phyloP scores from a whole-genome alignment of 1,140 invertebrate genomes.

The Drosophila kikkawai region DNA sequence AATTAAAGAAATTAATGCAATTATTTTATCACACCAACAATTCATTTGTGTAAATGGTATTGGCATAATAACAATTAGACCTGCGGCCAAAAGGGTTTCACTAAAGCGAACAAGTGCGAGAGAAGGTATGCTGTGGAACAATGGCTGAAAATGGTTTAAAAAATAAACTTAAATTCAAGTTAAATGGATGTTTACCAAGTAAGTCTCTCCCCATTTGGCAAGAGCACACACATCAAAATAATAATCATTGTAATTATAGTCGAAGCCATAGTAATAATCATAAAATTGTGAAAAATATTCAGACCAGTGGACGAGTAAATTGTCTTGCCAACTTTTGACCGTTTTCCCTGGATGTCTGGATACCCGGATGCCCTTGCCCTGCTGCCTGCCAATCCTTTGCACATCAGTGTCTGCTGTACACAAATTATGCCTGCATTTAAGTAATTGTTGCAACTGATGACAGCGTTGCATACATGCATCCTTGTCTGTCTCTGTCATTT shows the following conservation, averaged over 20 bases:
- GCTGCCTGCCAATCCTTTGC: constrained; percentile 7
- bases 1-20: constrained; percentile 64
- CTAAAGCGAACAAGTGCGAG: neutral
- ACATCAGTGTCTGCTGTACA: constrained; percentile 26
- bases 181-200: constrained; percentile 37
- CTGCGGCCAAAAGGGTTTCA: constrained; percentile 11
- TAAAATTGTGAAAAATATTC: constrained; percentile 74
- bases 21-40: constrained; percentile 62
- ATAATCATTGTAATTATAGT: constrained; percentile 77
- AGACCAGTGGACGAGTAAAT: constrained; percentile 65
- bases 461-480: constrained; percentile 53
- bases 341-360: constrained; percentile 5
- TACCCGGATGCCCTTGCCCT: constrained; percentile 1
- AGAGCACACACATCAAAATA: constrained; percentile 54
- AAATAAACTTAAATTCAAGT: constrained; percentile 33
- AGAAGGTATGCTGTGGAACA: neutral
- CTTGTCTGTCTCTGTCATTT: constrained; percentile 19
- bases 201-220: constrained; percentile 24
- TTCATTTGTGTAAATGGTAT: constrained; percentile 29
- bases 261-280: constrained; percentile 69
- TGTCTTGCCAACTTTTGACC: constrained; percentile 55
- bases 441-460: constrained; percentile 81
- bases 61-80: constrained; percentile 42
- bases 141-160: neutral
- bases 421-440: constrained; percentile 80